These are phyloP conservation scores for Tragelaphus strepsiceros DNA, from an alignment of 2,113 vertebrate genomes.

Conservation along the genomic window DNA sequence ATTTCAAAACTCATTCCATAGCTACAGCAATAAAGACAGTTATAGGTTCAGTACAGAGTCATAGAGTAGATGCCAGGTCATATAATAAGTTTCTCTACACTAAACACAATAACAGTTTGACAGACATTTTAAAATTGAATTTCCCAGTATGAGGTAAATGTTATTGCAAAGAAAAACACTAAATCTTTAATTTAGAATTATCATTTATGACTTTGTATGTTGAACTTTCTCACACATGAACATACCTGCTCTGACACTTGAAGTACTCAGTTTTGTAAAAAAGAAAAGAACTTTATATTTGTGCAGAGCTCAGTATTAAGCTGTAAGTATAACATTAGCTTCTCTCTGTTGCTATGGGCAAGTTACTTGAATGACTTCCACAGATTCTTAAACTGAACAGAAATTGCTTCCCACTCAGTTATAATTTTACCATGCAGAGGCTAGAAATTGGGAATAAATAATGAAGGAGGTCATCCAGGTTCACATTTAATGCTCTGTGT, in stretches of 20 bases:
- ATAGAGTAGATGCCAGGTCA: neutral
- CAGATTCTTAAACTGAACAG: slow-evolving; percentile 61
- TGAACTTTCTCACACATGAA: neutral
- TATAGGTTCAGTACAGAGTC: neutral
- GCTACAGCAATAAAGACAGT: neutral
- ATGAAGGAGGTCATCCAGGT: slow-evolving; percentile 43
- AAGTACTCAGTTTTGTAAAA: neutral
- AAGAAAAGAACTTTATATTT: neutral
- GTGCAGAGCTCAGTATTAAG: neutral
- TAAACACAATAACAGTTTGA: neutral
- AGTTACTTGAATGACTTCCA: slow-evolving; percentile 50
- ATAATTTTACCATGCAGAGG: slow-evolving; percentile 68
- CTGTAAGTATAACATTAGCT: neutral
- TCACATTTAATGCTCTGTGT: slow-evolving; percentile 52
- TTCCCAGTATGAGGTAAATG: neutral
- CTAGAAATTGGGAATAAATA: slow-evolving; percentile 62
- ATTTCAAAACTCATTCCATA: neutral
- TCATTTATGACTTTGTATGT: neutral
- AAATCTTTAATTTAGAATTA: neutral
- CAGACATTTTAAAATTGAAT: neutral
- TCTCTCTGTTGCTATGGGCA: slow-evolving; percentile 56
- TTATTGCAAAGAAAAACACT: neutral
- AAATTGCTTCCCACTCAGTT: slow-evolving; percentile 71
- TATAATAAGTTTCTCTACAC: neutral
- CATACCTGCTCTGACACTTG: neutral